Evolutionary conservation across 2,113 vertebrate genomes (phyloP), one percentile per base, ranked within the genome.

Genomic region (Rana temporaria): DNA sequence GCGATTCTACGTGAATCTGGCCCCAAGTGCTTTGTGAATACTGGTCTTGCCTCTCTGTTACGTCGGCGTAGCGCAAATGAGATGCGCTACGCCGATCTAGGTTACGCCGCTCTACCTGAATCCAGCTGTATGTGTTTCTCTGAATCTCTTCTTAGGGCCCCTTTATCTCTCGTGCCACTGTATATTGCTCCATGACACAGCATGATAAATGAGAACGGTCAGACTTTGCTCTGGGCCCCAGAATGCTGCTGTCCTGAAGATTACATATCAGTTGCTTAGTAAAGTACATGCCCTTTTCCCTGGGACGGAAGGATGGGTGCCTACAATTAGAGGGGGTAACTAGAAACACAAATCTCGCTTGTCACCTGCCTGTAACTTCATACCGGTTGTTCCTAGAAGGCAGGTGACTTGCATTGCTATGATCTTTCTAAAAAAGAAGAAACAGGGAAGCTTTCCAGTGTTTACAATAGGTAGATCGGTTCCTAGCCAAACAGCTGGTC

Each of bases 321-420:
- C 24, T 20, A 24, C 20, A 63, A 7, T 22, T 15, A 1, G 17
- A 53, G 76, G 63, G 56, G 42, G 63, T 20, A 19, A 32, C 12
- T 19, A 62, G 63, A 78, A 63, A 66, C 42, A 57, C 8, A 59
- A 38, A 16, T 38, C 72, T 34, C 19, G 2, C 62, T 42, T 65
- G 75, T 78, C 75, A 78, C 75, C 75, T 78, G 63, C 62, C 24
- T 30, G 75, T 26, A 78, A 78, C 22, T 20, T 26, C 30, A 78
- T 38, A 30, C 75, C 24, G 30, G 17, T 6, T 19, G 1, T 18
- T 63, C 38, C 59, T 63, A 48, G 34, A 53, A 65, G 20, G 17
- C 74, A 64, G 73, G 32, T 76, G 73, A 63, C 32, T 3, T 7
- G 18, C 8, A 3, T 2, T 8, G 65, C 67, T 15, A 66, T 8